Conservation (phyloP, 2,113 vertebrate genomes). For the Eira barbara region DNA sequence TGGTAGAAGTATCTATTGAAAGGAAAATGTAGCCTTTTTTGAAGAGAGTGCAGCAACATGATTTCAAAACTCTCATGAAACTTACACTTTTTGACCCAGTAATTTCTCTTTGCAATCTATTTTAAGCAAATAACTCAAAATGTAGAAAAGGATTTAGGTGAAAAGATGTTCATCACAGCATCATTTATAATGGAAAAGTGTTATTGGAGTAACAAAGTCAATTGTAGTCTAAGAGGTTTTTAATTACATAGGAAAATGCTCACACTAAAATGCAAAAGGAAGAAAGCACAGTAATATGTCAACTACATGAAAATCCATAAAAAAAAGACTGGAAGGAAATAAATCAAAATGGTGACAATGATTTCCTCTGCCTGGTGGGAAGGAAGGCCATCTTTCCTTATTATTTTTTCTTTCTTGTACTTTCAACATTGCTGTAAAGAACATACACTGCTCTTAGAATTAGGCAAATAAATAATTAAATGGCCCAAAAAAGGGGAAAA, state of each 20-base stretch:
- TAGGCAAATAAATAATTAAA: constrained; percentile 51
- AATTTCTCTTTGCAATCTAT: not conserved
- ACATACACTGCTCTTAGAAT: not conserved
- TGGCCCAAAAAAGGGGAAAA: not conserved
- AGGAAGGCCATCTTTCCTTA: not conserved
- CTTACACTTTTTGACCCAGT: not conserved
- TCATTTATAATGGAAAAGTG: not conserved
- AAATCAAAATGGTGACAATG: constrained; percentile 16
- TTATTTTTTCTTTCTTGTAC: not conserved
- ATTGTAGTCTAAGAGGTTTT: not conserved
- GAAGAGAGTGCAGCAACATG: not conserved
- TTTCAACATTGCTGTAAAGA: not conserved
- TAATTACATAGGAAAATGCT: not conserved
- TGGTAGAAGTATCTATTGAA: not conserved
- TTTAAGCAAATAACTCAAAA: constrained; percentile 36
- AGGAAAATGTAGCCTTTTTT: not conserved
- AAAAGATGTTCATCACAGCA: not conserved
- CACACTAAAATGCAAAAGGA: constrained; percentile 19
- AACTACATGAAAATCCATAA: not conserved
- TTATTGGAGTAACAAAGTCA: not conserved
- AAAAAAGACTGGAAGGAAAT: constrained; percentile 51
- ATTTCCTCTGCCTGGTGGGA: not conserved
- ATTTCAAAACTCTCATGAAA: not conserved
- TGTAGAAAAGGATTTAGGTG: not conserved
- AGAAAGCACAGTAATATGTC: not conserved